Conservation (phyloP, 2,113 vertebrate genomes). For the Nesoenas mayeri region DNA sequence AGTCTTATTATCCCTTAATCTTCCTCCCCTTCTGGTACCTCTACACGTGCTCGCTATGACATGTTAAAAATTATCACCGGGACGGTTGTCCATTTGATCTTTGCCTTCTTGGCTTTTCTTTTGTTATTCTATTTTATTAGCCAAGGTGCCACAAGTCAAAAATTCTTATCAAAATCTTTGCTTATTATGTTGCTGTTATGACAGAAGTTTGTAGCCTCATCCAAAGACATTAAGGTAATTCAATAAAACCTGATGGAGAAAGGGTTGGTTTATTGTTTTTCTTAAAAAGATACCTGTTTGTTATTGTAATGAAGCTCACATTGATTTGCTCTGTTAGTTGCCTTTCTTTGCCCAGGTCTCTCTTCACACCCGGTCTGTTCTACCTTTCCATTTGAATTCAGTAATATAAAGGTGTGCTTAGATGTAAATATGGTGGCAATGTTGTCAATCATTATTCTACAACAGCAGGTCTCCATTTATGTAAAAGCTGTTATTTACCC, state of each 20-base stretch:
- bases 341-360: background rate
- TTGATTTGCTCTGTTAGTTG: background rate
- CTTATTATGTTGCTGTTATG: background rate
- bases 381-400: background rate
- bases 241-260: background rate
- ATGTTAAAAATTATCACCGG: background rate
- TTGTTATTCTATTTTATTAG: background rate
- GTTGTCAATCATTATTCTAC: background rate
- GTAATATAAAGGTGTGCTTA: background rate
- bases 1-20: background rate
- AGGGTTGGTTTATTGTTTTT: background rate
- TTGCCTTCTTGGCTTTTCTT: background rate
- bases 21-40: background rate
- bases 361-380: background rate
- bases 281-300: background rate
- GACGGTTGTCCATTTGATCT: background rate
- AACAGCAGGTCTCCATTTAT: background rate
- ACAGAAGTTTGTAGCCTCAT: background rate
- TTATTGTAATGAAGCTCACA: background rate
- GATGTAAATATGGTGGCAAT: background rate
- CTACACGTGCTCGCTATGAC: background rate
- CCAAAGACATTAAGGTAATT: background rate
- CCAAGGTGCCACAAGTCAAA: background rate
- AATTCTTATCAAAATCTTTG: background rate
- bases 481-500: background rate